A percentile compares a stretch with the other conserved stretches of the same genome.
These are phyloP conservation scores for Phengaris arion DNA, from an alignment of 2,888 invertebrate species.

Conservation along the genomic window DNA sequence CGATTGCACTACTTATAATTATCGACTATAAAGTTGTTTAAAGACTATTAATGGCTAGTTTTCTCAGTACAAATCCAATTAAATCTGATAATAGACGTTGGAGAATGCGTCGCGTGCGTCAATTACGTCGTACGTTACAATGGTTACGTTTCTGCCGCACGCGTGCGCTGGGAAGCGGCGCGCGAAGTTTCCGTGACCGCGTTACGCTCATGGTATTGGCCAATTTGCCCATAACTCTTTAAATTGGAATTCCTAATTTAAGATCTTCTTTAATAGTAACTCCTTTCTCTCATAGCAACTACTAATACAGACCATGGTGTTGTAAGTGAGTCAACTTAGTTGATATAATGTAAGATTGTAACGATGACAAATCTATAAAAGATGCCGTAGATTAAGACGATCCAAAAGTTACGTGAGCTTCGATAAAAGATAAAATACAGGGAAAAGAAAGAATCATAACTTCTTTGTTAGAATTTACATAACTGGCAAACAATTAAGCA, in stretches of 20 bases:
- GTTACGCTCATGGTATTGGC: constrained; percentile 14
- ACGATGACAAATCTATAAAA: neutral
- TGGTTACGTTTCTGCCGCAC: constrained; percentile 5
- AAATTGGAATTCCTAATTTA: neutral
- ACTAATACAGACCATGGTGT: neutral
- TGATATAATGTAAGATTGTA: too few species aligned
- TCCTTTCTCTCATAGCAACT: neutral
- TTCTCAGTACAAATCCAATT: constrained; percentile 16
- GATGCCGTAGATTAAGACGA: neutral
- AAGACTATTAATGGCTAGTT: constrained; percentile 5
- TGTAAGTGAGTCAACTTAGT: neutral
- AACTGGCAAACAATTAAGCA: constrained; percentile 6
- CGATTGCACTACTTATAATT: neutral
- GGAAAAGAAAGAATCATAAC: neutral
- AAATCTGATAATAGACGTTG: constrained; percentile 13
- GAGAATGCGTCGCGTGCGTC: constrained; percentile 21
- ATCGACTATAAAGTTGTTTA: neutral
- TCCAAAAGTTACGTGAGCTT: neutral
- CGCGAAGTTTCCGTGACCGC: constrained; percentile 24
- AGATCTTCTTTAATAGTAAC: neutral
- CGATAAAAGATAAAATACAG: neutral
- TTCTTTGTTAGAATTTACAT: neutral
- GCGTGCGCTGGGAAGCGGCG: constrained; percentile 16
- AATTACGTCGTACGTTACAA: constrained; percentile 23
- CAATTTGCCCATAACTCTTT: neutral